Base-by-base conservation (phyloP, 1,140 invertebrate species). In the Calliopsis andreniformis region DNA sequence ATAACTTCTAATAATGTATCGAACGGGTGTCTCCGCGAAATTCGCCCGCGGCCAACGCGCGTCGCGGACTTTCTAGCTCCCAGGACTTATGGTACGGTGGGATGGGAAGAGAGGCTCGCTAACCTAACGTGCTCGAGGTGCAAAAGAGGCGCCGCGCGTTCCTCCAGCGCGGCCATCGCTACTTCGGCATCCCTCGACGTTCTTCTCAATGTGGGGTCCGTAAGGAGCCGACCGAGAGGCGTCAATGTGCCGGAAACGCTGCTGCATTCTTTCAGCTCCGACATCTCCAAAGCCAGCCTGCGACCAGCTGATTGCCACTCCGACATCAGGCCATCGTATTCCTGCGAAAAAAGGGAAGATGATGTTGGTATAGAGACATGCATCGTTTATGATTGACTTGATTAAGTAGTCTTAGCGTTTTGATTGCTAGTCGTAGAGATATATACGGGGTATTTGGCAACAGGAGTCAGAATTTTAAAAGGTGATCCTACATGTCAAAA, bases 281-380 rank as follows among this genome's bases (percentile, higher is more conserved):
- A 91, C 91, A 92, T 92, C 85, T 92, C 91, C 69, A 92, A 84
- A 64, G 90, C 90, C 61, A 92, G 85, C 67, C 90, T 86, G 47
- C 91, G 90, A 73, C 91, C 91, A 25, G 88, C 88, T 56, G 90
- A 82, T 73, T 92, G 91, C 91, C 91, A 91, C 79, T 92, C 91
- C 66, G 89, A 87, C 91, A 92, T 91, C 67, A 91, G 78, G 63
- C 84, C 83, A 83, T 92, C 91, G 83, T 91, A 92, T 62, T 92
- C 91, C 91, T 92, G 78, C 67, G 45, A 42, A 8, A 75, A 63
- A 79, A 63, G 39, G 70, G 39, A 80, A 23, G 4, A 16, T 35
- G 10, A 8, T 4, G n/a, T 58, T 23, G 12, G 14, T 18, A n/a
- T n/a, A n/a, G n/a, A n/a, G n/a, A n/a, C n/a, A n/a, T n/a, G n/a